Conservation (phyloP, 2,888 invertebrate species). For the Mechanitis mazaeus region DNA sequence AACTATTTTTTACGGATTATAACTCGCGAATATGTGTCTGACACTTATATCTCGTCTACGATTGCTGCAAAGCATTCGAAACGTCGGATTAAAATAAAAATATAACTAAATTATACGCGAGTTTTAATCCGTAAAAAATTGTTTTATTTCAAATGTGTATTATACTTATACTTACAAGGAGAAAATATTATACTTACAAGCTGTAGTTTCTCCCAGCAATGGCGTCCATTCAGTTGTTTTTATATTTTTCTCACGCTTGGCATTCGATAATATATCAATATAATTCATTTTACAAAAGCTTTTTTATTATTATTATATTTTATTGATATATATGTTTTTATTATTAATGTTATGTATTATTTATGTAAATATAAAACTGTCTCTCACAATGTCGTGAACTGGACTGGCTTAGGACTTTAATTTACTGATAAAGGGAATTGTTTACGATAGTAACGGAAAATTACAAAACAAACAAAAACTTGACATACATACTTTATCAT, state of each 20-base stretch:
- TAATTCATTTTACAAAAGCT: conserved; percentile 14
- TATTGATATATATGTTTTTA: too few species aligned
- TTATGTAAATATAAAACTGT: conserved; percentile 6
- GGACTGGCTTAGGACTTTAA: conserved; percentile 28
- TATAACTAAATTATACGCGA: too few species aligned
- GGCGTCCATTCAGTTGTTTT: conserved; percentile 51
- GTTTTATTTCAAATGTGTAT: too few species aligned
- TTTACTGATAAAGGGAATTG: conserved; percentile 21
- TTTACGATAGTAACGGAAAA: conserved; percentile 31
- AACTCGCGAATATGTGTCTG: too few species aligned
- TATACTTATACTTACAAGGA: too few species aligned
- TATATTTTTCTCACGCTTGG: conserved; percentile 8
- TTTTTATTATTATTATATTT: not conserved
- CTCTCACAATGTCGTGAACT: conserved; percentile 20
- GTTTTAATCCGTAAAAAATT: too few species aligned
- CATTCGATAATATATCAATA: conserved; percentile 23
- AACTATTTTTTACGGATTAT: too few species aligned
- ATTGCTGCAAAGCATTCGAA: too few species aligned
- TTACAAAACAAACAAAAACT: conserved; percentile 27
- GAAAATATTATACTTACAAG: conserved; percentile 24
- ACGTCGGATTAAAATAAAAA: too few species aligned
- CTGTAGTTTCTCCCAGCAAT: conserved; percentile 38
- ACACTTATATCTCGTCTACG: too few species aligned
- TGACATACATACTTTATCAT: conserved; percentile 16
- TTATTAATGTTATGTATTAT: too few species aligned